Base-by-base conservation (phyloP, 1,140 invertebrate species). In the Neodiprion virginianus region DNA sequence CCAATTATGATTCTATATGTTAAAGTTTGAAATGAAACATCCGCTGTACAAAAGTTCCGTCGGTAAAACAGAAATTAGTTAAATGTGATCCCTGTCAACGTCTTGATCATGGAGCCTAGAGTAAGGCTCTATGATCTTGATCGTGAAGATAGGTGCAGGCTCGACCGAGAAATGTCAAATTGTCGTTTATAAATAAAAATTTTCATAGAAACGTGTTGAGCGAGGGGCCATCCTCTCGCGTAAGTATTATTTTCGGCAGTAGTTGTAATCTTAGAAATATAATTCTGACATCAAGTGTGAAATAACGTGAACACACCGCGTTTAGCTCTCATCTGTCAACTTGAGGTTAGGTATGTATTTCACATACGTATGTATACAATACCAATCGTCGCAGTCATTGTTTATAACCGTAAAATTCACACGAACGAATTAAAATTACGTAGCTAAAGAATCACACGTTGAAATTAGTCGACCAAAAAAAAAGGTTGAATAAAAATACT, bases 321-420 rank as follows among this genome's bases (percentile, higher is more conserved):
- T 71, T 67, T 67, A 75, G 71, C 72, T 75, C 74, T 61, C 74
- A 66, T 69, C 70, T 74, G 71, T 76, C 50, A 75, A 2, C 77
- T 79, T 69, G 72, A 81, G 79, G 79, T 81, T 81, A 81, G 68
- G 23, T 10, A 68, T 77, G 53, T 17, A 71, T 74, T 72, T 53
- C 65, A 61, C 53, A 71, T 71, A 40, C 21, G 17, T 47, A 47
- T 61, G 28, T 68, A 28, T 68, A 72, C 9, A 72, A 23, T 71
- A 49, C 7, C 69, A 50, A 69, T 47, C 68, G 5, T 47, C 4
- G 11, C 48, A 7, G 69, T 12, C 73, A 21, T 21, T 72, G 53
- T 48, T 23, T 23, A 28, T 66, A 8, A 48, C 73, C 23, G 7
- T 11, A 68, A 71, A 61, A 47, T 4, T 48, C 67, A 50, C 21